phyloP scores from a whole-genome alignment of 2,113 vertebrate species.

The Myodes glareolus region DNA sequence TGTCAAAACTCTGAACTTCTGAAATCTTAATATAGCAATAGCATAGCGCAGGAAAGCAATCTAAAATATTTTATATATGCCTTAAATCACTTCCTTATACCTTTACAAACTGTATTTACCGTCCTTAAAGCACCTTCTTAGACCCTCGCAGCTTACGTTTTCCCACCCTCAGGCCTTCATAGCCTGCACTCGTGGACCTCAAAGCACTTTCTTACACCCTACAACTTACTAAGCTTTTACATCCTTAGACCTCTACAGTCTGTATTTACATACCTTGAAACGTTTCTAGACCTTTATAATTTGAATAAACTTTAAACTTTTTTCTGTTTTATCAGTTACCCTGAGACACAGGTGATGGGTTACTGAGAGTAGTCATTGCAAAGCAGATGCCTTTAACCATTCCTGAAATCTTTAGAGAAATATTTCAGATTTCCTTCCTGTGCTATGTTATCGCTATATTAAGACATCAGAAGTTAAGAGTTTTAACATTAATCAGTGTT shows the following conservation, averaged over 20 bases:
- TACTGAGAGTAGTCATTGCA: not conserved
- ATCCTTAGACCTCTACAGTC: not conserved
- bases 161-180: not conserved
- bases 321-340: not conserved
- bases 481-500: not conserved
- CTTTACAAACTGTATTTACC: not conserved
- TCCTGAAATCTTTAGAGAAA: not conserved
- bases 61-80: not conserved
- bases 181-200: not conserved
- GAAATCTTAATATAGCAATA: not conserved
- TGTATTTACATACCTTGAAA: not conserved
- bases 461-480: not conserved
- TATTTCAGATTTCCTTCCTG: not conserved
- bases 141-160: not conserved
- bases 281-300: not conserved
- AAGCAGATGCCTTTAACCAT: not conserved
- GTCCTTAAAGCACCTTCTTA: not conserved
- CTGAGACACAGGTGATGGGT: not conserved
- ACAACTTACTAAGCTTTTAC: not conserved
- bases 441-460: not conserved
- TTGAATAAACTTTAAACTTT: not conserved
- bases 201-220: not conserved
- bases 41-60: too few species aligned
- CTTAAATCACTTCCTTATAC: not conserved
- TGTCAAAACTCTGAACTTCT: not conserved